These are phyloP conservation scores for Thunnus thynnus DNA, from an alignment of 2,113 vertebrate species.

Conservation along the genomic window DNA sequence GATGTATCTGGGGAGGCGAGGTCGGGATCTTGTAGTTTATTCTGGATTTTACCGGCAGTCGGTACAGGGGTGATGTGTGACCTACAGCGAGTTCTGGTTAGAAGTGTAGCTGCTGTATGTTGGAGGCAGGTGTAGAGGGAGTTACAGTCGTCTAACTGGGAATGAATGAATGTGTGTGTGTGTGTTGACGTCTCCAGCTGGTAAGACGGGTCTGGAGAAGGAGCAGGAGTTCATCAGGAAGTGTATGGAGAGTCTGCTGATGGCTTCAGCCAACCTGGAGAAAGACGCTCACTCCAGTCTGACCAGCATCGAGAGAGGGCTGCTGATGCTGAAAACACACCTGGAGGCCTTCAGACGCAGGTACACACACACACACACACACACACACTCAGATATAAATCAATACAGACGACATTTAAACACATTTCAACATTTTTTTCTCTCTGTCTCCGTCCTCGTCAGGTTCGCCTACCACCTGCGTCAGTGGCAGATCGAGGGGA, in stretches of 20 bases:
- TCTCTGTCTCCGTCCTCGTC: slow-evolving; percentile 8
- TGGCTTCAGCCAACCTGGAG: slow-evolving; percentile 96
- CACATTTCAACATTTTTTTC: neutral
- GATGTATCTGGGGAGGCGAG: too few relatives aligned
- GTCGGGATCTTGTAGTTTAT: too few relatives aligned
- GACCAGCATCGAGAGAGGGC: slow-evolving; percentile 97
- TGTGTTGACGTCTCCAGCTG: slow-evolving; percentile 73
- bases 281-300: slow-evolving; percentile 95
- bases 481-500: slow-evolving; percentile 99
- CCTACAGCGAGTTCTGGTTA: too few relatives aligned
- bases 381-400: too few relatives aligned
- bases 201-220: slow-evolving; percentile 98
- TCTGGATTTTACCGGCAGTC: too few relatives aligned
- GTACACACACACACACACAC: slow-evolving; percentile 66
- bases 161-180: neutral
- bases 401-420: too few relatives aligned
- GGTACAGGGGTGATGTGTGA: too few relatives aligned
- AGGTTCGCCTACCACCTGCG: slow-evolving; percentile 99
- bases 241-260: slow-evolving; percentile 99
- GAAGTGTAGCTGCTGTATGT: too few relatives aligned
- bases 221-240: slow-evolving; percentile 99
- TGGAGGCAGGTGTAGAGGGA: too few relatives aligned
- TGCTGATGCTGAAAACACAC: slow-evolving; percentile 98
- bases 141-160: too few relatives aligned
- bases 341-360: slow-evolving; percentile 98